Base-by-base conservation (phyloP, 1,140 invertebrate species). In the Solen grandis region DNA sequence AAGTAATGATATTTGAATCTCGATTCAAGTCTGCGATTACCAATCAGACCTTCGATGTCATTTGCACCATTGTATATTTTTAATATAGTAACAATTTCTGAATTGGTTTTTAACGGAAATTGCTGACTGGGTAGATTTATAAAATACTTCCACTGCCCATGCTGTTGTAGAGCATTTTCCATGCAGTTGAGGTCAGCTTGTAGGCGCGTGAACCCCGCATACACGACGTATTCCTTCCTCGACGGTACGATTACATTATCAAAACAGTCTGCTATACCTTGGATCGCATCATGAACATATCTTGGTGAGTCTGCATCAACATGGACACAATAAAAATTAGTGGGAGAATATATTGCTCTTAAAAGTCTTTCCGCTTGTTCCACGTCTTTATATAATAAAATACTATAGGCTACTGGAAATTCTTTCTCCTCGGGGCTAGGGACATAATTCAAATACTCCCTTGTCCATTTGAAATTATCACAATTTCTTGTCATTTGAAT, bases 251-350 rank as follows among this genome's bases (percentile, higher is more conserved):
- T 84, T 10, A 90, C 88, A 73, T 91, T 90, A 22, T 76, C 25
- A 69, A 90, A 89, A 80, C 90, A 91, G 2, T 60, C 57, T 0
- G 85, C 80, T 16, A 91, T 85, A 10, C 60, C 76, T 29, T 62
- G 55, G 25, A 91, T 62, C n/a, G 85, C 84, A n/a, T 83, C 54
- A 13, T 68, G 38, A 65, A 86, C 60, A 1, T 66, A 13, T 4
- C 16, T 29, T 4, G 54, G 41, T 5, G 83, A 33, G 68, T 91
- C 90, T 1, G 25, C 36, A 72, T 91, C 90, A 0, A 90, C 81
- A 63, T 91, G 89, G 19, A 91, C 73, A 69, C 90, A 91, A 68
- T 90, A 91, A 19, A 69, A 77, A 73, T 91, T 90, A 54, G 90
- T 86, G 8, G 89, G 89, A 29, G 84, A 69, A 60, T 90, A 90